Evolutionary conservation across 2,113 vertebrate genomes (phyloP).

Genomic region (Xerus inauris): DNA sequence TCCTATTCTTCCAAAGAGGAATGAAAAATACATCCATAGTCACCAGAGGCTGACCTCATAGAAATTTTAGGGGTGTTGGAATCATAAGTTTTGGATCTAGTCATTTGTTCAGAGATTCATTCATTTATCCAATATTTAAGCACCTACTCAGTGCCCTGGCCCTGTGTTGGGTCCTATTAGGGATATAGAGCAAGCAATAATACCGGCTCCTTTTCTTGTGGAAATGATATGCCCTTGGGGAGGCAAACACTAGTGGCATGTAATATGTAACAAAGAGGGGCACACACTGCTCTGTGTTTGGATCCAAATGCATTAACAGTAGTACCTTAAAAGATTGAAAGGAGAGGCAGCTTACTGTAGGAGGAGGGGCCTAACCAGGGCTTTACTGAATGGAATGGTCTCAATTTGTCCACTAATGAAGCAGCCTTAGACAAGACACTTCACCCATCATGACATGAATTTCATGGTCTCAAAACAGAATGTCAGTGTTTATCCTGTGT

Average conservation of each 20-base stretch:
- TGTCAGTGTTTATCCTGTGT: background rate
- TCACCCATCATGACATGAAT: background rate
- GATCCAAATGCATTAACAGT: background rate
- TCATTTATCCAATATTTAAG: background rate
- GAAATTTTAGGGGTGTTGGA: background rate
- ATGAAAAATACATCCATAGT: background rate
- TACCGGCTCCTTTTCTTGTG: background rate
- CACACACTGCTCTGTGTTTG: background rate
- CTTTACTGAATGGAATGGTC: background rate
- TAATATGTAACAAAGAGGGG: background rate
- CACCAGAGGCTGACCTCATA: background rate
- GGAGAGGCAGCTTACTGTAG: background rate
- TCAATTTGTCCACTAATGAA: background rate
- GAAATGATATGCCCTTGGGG: background rate
- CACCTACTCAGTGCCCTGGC: background rate
- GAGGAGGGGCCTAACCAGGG: background rate
- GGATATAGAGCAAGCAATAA: background rate
- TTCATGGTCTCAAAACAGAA: slow-evolving; percentile 37
- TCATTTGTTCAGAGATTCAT: background rate
- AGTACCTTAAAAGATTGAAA: background rate
- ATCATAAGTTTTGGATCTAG: too few species aligned
- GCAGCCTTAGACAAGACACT: background rate
- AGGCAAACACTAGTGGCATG: background rate
- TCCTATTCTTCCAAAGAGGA: background rate
- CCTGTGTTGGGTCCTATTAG: background rate